phyloP scores from a whole-genome alignment of 30 jellyfish, hydroid and myxozoan species.

The Clytia hemisphaerica region DNA sequence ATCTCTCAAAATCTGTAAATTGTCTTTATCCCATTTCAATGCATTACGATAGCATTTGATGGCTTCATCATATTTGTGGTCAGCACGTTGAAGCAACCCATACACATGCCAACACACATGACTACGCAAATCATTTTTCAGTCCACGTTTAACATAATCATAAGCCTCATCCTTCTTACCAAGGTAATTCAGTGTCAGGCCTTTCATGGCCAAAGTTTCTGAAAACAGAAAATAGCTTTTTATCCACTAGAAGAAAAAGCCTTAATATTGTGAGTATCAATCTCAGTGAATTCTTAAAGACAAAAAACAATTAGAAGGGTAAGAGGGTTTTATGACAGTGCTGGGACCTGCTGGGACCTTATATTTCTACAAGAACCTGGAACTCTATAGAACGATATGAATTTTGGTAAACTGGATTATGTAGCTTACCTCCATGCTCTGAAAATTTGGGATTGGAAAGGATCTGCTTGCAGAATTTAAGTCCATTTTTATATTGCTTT shows the following conservation, averaged over 20 bases:
- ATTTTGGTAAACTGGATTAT: no score
- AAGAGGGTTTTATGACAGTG: no score
- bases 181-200: slow-evolving; percentile 78
- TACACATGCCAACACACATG: slow-evolving; percentile 98
- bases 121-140: slow-evolving; percentile 79
- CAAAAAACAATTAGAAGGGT: no score
- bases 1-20: slow-evolving; percentile 76
- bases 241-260: no score
- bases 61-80: slow-evolving; percentile 87
- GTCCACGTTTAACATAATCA: slow-evolving; percentile 83
- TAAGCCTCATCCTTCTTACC: slow-evolving; percentile 92
- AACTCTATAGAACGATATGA: no score
- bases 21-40: slow-evolving; percentile 87
- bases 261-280: no score
- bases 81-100: slow-evolving; percentile 85
- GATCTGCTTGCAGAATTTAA: slow-evolving; percentile 93
- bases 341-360: no score
- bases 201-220: slow-evolving; percentile 97
- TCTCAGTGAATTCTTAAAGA: no score
- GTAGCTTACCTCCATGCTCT: slow-evolving; percentile 98
- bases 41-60: slow-evolving; percentile 89
- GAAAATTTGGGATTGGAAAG: slow-evolving; percentile 89
- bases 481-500: slow-evolving; percentile 94
- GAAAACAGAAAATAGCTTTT: neutral
- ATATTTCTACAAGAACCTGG: no score